A percentile compares a stretch with the other conserved stretches of the same genome.
Evolutionary conservation across 2,888 invertebrate species (phyloP).

Genomic region (Lithophane ornitopus): DNA sequence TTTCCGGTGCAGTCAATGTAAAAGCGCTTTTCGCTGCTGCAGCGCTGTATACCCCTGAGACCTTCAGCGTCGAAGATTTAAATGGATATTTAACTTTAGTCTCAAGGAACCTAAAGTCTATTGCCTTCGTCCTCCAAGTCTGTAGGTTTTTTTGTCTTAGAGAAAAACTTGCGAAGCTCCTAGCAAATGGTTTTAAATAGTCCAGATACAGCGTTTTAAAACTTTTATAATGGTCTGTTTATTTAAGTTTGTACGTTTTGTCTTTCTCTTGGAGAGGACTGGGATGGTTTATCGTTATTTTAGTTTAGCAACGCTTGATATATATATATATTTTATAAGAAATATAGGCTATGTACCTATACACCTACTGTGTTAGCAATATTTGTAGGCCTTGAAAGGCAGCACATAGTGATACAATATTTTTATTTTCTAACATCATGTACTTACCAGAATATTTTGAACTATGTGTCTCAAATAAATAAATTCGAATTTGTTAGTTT

Average conservation of each 20-base stretch:
- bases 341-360: no score
- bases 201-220: slow-evolving; percentile 74
- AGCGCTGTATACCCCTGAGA: slow-evolving; percentile 81
- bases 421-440: no score
- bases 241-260: slow-evolving; percentile 67
- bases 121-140: slow-evolving; percentile 82
- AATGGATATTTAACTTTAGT: slow-evolving; percentile 90
- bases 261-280: slow-evolving; percentile 37
- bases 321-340: no score
- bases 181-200: slow-evolving; percentile 87
- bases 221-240: slow-evolving; percentile 66
- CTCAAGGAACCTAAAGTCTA: slow-evolving; percentile 88
- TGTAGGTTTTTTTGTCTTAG: slow-evolving; percentile 75
- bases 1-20: slow-evolving; percentile 69
- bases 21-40: slow-evolving; percentile 78
- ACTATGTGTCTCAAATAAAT: background rate
- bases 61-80: slow-evolving; percentile 86
- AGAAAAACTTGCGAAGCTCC: slow-evolving; percentile 84
- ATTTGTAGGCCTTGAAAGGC: background rate
- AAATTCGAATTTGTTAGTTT: background rate
- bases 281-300: slow-evolving; percentile 36
- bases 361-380: no score
- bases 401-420: background rate
- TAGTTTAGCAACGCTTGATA: slow-evolving; percentile 2
- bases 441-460: background rate